phyloP scores from a whole-genome alignment of 2,888 invertebrate genomes.

The Melipona beecheii region DNA sequence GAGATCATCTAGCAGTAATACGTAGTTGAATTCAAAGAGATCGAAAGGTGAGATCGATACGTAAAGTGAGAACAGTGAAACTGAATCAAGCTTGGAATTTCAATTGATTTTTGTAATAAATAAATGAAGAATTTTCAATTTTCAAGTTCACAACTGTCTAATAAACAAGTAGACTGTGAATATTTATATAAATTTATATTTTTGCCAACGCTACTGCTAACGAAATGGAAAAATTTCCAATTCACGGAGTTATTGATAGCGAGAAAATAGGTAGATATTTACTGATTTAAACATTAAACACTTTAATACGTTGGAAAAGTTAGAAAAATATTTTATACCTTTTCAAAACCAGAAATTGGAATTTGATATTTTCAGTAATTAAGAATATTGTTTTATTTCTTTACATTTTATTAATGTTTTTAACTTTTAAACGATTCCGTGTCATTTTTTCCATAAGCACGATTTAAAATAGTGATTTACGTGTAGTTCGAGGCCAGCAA shows the following conservation, averaged over 20 bases:
- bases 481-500: conserved; percentile 34
- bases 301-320: no score
- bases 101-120: background rate
- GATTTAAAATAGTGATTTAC: conserved; percentile 55
- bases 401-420: no score
- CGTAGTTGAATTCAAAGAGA: background rate
- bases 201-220: no score
- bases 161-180: accelerated
- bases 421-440: background rate
- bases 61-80: background rate
- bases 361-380: background rate
- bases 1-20: background rate
- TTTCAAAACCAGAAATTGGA: no score
- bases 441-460: conserved; percentile 1
- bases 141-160: background rate
- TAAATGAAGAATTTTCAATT: background rate
- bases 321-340: no score
- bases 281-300: no score
- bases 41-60: background rate
- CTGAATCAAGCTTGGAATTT: background rate
- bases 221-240: no score
- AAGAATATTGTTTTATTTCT: background rate
- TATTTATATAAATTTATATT: no score
- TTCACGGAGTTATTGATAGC: no score
- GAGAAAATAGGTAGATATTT: no score